These are phyloP conservation scores for Tenthredo amoena DNA, from an alignment of 2,888 invertebrate species.

Conservation along the genomic window DNA sequence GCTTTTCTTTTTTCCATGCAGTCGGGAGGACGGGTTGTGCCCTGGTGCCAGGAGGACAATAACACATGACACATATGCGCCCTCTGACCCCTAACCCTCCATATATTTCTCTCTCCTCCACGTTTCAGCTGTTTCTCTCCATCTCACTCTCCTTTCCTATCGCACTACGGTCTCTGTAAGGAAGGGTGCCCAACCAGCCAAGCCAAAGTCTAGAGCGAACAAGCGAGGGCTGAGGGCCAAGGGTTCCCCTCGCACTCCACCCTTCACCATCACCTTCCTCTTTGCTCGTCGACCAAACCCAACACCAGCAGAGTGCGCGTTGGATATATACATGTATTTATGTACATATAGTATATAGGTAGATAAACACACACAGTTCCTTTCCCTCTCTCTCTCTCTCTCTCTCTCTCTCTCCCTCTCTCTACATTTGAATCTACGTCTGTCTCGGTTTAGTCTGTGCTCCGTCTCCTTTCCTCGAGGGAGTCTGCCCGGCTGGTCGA, in stretches of 20 bases:
- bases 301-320: constrained; percentile 5
- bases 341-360: background rate
- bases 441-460: background rate
- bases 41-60: constrained; percentile 55
- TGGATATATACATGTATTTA: background rate
- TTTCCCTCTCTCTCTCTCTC: background rate
- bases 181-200: constrained; percentile 39
- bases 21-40: constrained; percentile 41
- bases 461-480: background rate
- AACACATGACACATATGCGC: constrained; percentile 56
- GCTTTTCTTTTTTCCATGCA: constrained; percentile 10
- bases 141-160: constrained; percentile 24
- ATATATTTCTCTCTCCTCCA: constrained; percentile 25
- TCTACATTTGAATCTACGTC: background rate
- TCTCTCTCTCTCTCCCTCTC: background rate
- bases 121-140: constrained; percentile 18
- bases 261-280: background rate
- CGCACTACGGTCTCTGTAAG: background rate
- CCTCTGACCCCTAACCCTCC: constrained; percentile 54
- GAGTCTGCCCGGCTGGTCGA: constrained; percentile 29
- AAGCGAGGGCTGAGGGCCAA: constrained; percentile 3
- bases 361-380: constrained; percentile 10
- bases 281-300: constrained; percentile 6
- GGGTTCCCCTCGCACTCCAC: background rate
- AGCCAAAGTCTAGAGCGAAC: constrained; percentile 23